Evolutionary conservation across 2,113 vertebrate species (phyloP).

Genomic region (Pithys albifrons): DNA sequence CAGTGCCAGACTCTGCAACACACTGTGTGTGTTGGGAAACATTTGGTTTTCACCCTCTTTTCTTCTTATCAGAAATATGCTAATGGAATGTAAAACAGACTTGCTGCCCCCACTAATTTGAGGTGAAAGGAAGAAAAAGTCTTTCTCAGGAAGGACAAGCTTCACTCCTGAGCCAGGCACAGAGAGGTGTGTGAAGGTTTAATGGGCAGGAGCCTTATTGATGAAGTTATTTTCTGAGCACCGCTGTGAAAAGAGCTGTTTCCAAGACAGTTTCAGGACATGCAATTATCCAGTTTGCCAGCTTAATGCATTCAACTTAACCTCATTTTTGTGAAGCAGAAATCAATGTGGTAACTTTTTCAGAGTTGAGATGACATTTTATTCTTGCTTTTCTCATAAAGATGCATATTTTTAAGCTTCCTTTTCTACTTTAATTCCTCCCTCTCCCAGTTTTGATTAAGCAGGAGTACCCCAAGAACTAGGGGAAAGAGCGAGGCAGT

Average conservation of each 20-base stretch:
- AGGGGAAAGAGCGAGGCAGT: neutral
- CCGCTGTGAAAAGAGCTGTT: slow-evolving; percentile 61
- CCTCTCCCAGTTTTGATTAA: neutral
- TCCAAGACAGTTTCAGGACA: slow-evolving; percentile 63
- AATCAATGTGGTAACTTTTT: slow-evolving; percentile 54
- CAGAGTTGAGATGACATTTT: slow-evolving; percentile 16
- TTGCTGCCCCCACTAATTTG: neutral
- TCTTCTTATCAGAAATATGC: neutral
- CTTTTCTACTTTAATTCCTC: neutral
- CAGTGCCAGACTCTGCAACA: neutral
- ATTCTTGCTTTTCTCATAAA: slow-evolving; percentile 1
- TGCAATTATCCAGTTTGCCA: slow-evolving; percentile 66
- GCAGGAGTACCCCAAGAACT: neutral
- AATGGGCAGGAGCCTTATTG: slow-evolving; percentile 40
- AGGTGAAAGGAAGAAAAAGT: neutral
- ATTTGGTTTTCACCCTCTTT: neutral
- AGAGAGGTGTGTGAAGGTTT: neutral
- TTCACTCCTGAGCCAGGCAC: neutral
- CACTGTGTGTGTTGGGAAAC: neutral
- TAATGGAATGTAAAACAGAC: neutral
- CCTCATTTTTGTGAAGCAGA: slow-evolving; percentile 53
- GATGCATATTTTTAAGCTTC: slow-evolving; percentile 18
- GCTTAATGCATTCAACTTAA: slow-evolving; percentile 70
- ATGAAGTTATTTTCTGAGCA: slow-evolving; percentile 64
- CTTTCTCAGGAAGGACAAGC: neutral